Evolutionary conservation across 2,888 invertebrate species (phyloP), one percentile per base, ranked within the genome.

Genomic region (Drosophila leonis): DNA sequence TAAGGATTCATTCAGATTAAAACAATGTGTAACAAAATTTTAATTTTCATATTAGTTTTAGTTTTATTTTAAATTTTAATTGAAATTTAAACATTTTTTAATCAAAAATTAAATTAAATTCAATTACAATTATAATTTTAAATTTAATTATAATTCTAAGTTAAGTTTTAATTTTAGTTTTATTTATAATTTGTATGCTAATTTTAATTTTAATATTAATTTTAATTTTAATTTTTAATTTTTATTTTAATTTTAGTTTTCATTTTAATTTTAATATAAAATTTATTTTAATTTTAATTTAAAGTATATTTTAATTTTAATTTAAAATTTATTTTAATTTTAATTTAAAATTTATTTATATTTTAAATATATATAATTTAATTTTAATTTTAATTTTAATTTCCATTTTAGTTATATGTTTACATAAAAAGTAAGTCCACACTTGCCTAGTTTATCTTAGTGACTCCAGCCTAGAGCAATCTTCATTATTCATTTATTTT

Each of bases 401-500:
- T 9, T 39, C 18, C 2, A 18, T n/a, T 37, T 37, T 3, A 8
- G 3, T 39, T 39, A 9, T 9, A n/a, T 10, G 10, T 41, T 41
- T 18, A 24, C 18, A 18, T 42, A 12, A 3, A 27, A 15, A 13
- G 1, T 1, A 15, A 12, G 12, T 31, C n/a, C n/a, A 18, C 31
- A 7, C 1, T 7, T 31, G 31, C 12, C 18, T 31, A 3, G 24
- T 27, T 37, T 15, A n/a, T 37, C 15, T 27, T 12, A 6, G 27
- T 7, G 10, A 7, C 10, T 27, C 37, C 4, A n/a, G 20, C 12
- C 24, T 12, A 12, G 24, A 37, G n/a, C 12, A n/a, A 27, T 27
- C n/a, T 37, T 52, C 52, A 49, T 49, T 49, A 49, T 31, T 49
- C 18, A 49, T 49, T 49, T 33, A 49, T 49, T 49, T 49, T 49